These are phyloP conservation scores for Paratrypauchen microcephalus DNA, from an alignment of 2,797 vertebrate species.

Conservation along the genomic window DNA sequence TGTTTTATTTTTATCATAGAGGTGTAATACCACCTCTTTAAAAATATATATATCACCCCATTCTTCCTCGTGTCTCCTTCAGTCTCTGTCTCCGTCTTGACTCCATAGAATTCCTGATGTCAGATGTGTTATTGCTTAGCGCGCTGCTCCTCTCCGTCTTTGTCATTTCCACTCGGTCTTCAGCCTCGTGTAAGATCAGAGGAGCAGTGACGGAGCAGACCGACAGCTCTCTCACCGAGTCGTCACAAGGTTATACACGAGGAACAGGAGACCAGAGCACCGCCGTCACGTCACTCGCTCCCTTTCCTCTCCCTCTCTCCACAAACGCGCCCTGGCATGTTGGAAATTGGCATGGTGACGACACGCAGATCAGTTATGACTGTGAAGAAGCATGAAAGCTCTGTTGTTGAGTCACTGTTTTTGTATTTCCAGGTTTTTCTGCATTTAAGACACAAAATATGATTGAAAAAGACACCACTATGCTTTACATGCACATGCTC, in stretches of 20 bases:
- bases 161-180: slow-evolving; percentile 42
- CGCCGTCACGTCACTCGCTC: slow-evolving; percentile 46
- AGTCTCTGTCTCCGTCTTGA: slow-evolving; percentile 40
- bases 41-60: neutral
- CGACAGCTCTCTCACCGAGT: slow-evolving; percentile 48
- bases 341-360: slow-evolving; percentile 31
- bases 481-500: too few species aligned
- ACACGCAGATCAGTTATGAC: slow-evolving; percentile 19
- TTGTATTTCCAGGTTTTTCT: neutral
- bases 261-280: slow-evolving; percentile 47
- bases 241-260: slow-evolving; percentile 59
- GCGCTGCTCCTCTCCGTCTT: slow-evolving; percentile 37
- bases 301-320: slow-evolving; percentile 22
- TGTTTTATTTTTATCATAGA: too few species aligned
- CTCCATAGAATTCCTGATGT: slow-evolving; percentile 41
- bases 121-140: slow-evolving; percentile 58
- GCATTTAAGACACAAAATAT: neutral
- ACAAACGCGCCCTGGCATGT: slow-evolving; percentile 40
- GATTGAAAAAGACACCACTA: too few species aligned
- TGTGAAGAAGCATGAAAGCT: slow-evolving; percentile 7
- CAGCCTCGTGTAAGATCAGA: slow-evolving; percentile 43
- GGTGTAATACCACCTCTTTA: too few species aligned
- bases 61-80: slow-evolving; percentile 20
- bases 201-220: slow-evolving; percentile 31
- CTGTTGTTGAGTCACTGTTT: neutral